Conservation (phyloP, 2,888 invertebrate genomes). For the Metallyticus violacea region DNA sequence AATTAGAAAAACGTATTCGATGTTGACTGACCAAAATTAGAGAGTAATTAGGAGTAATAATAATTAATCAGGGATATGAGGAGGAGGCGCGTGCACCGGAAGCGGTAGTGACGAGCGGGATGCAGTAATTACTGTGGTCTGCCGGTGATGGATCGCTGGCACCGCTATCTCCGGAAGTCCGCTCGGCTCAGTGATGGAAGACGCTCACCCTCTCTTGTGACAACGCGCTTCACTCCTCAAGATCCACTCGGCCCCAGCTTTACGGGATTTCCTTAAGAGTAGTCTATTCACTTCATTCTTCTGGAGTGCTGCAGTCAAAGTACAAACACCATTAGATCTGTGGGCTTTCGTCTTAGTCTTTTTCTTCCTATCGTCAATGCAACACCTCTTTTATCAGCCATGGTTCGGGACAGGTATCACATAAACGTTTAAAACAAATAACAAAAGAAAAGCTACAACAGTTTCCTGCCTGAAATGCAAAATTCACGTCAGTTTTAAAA, state of each 20-base stretch:
- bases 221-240: not conserved
- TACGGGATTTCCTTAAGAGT: not conserved
- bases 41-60: not conserved
- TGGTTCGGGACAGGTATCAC: too few relatives aligned
- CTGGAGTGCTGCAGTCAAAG: too few relatives aligned
- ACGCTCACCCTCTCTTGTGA: not conserved
- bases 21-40: not conserved
- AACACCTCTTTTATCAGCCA: too few relatives aligned
- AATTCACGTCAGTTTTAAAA: too few relatives aligned
- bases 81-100: not conserved
- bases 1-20: not conserved
- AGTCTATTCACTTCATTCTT: not conserved
- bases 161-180: not conserved
- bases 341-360: too few relatives aligned
- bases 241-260: not conserved
- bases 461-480: too few relatives aligned
- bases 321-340: too few relatives aligned
- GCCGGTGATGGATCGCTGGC: not conserved
- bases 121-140: not conserved
- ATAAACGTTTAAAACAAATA: too few relatives aligned
- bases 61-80: not conserved
- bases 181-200: not conserved
- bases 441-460: too few relatives aligned
- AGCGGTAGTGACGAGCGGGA: not conserved
- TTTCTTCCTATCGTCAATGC: too few relatives aligned